Evolutionary conservation across 2,888 invertebrate genomes (phyloP), one percentile per base, ranked within the genome.

Genomic region (Apodemia hepburni): DNA sequence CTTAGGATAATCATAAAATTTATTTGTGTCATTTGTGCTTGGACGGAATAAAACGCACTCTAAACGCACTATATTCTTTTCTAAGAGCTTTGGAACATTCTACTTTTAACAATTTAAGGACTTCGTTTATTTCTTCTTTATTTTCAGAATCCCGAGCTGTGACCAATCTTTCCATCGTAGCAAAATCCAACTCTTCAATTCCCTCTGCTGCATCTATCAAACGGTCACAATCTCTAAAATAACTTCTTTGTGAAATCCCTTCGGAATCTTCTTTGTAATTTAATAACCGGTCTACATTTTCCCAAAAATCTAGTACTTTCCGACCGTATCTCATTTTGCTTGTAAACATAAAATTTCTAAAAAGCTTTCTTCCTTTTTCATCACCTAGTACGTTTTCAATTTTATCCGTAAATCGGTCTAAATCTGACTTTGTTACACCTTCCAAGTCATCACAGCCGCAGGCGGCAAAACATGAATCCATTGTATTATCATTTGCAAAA

Each of bases 311-410:
- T 62, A 92, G 73, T 11, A 81, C 76, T 65, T 77, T 76, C 29
- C 83, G 80, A 15, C 90, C 92, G 66, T 83, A 78, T 68, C 76
- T 81, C 77, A 91, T 77, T 70, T 86, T 86, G 27, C 85, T 81
- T 3, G 88, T 82, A 68, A 76, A 82, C 88, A 92, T 89, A 69
- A 87, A 92, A 72, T 86, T 87, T 64, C 88, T 81, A 65, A 92
- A 92, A 18, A 91, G 71, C 66, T 81, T 81, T 63, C 88, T 80
- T 0, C 92, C 91, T 68, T 86, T 91, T 64, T 88, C 87, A 67
- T 92, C 86, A 61, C 81, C 86, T 57, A 92, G 79, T 51, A 92
- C 84, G 74, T 92, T 92, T 75, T 92, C 91, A 69, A 92, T 88
- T 76, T 81, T 88, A 70, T 92, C 92, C 63, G 92, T 91, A 69